Evolutionary conservation across 35 echinoderm and acorn worm species (phyloP).

Genomic region (Apostichopus californicus): DNA sequence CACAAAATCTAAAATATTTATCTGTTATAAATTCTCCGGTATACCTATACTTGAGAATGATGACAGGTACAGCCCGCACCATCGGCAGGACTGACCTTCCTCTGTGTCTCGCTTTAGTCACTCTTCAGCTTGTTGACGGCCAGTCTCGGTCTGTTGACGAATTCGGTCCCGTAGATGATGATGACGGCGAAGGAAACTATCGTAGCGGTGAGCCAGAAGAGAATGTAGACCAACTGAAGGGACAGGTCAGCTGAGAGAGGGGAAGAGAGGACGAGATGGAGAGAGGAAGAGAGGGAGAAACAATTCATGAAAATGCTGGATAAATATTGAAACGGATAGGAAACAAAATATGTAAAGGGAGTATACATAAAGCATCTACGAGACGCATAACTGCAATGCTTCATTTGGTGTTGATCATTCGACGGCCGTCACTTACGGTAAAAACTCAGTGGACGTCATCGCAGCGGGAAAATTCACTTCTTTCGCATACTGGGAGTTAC

Average conservation of each 20-base stretch:
- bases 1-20: too few relatives aligned
- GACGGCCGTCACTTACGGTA: too few relatives aligned
- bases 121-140: slow-evolving; percentile 79
- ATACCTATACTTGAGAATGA: neutral
- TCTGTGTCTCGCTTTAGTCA: slow-evolving; percentile 52
- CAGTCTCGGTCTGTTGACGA: slow-evolving; percentile 84
- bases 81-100: neutral
- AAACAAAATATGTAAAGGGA: neutral
- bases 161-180: slow-evolving; percentile 79
- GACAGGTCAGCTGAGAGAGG: slow-evolving; percentile 72
- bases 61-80: neutral
- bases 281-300: neutral
- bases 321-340: neutral
- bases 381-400: too few relatives aligned
- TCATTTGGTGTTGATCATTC: too few relatives aligned
- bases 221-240: slow-evolving; percentile 73
- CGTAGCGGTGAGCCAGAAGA: slow-evolving; percentile 91
- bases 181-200: slow-evolving; percentile 75
- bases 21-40: neutral
- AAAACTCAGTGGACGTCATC: too few relatives aligned
- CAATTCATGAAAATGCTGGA: too few relatives aligned
- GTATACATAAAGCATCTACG: neutral
- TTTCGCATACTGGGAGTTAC: too few relatives aligned
- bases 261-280: too few relatives aligned
- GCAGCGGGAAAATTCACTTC: too few relatives aligned